Evolutionary conservation across 2,888 invertebrate species (phyloP), one percentile per base, ranked within the genome.

Genomic region (Colostygia pectinataria): DNA sequence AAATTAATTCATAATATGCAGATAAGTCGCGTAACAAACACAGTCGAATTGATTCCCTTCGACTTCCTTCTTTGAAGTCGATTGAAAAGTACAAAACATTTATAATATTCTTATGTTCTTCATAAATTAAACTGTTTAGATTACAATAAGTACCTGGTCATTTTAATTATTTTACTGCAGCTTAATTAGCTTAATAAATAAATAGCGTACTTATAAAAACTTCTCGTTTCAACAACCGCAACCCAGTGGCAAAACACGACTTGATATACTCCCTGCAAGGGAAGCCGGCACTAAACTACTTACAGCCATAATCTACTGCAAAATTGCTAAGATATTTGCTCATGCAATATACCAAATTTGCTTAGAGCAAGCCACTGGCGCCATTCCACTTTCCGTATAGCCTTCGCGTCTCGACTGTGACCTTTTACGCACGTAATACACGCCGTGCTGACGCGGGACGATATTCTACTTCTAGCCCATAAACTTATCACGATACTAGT

Each of bases 341-440:
- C 41, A 57, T 68, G 68, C 71, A 74, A 77, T 74, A 77, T 78
- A 75, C 83, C 81, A 77, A 86, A 88, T 86, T 83, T 77, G 80
- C 78, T 79, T 82, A 81, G 80, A 78, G 66, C 71, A 61, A 61
- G 64, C 63, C 57, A 64, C 62, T 63, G 89, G 89, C 89, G 89
- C 89, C 89, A 83, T 66, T 77, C 86, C 70, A 86, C 89, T 88
- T 88, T 88, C 83, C 82, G 83, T 83, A 83, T 84, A 86, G 84
- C 88, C 86, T 88, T 85, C 80, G 70, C 63, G 89, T 88, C 89
- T 88, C 80, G 87, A 78, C 82, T 81, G 79, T 84, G 88, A 89
- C 89, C 89, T 89, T 88, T 88, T 85, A 83, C 78, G 84, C 78
- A 68, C 69, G 75, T 69, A 72, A 62, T 76, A 75, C 74, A 74